Percentiles rank a stretch among this genome's conserved stretches.
Conservation (phyloP, 2,797 vertebrate species). For the Aselliscus stoliczkanus region DNA sequence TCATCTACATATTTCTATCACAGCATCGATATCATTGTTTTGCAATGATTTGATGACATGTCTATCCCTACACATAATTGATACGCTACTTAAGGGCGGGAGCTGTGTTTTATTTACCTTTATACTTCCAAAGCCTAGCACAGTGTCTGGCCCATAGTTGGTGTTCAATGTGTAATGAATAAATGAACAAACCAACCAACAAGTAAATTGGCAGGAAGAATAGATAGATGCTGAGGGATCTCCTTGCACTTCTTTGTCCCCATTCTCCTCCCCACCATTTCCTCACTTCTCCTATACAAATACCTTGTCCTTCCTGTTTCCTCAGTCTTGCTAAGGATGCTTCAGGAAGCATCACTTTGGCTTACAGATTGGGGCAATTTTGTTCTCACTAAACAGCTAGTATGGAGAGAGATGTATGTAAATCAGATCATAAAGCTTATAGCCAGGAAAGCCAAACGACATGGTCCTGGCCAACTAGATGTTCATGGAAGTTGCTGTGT, state of each 20-base stretch:
- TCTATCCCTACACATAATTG: background rate
- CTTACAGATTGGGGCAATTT: background rate
- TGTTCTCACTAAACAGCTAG: background rate
- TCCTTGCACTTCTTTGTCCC: background rate
- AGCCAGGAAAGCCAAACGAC: background rate
- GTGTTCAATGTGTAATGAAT: background rate
- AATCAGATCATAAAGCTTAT: background rate
- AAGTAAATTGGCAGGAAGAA: background rate
- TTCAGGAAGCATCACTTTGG: background rate
- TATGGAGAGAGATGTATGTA: background rate
- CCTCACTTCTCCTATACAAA: background rate
- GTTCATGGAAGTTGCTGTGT: background rate
- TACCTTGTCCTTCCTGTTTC: background rate
- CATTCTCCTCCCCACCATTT: background rate
- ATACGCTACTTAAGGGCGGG: background rate
- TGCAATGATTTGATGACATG: background rate
- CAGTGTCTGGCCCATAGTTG: background rate
- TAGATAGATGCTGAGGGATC: background rate
- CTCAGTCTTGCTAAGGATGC: background rate
- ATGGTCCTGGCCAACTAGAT: background rate
- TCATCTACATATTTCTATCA: background rate
- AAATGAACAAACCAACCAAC: background rate
- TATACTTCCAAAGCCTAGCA: background rate
- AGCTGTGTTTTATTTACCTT: background rate
- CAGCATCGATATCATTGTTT: background rate